These are phyloP conservation scores for Columba livia DNA, from an alignment of 2,113 vertebrate genomes.

Conservation along the genomic window DNA sequence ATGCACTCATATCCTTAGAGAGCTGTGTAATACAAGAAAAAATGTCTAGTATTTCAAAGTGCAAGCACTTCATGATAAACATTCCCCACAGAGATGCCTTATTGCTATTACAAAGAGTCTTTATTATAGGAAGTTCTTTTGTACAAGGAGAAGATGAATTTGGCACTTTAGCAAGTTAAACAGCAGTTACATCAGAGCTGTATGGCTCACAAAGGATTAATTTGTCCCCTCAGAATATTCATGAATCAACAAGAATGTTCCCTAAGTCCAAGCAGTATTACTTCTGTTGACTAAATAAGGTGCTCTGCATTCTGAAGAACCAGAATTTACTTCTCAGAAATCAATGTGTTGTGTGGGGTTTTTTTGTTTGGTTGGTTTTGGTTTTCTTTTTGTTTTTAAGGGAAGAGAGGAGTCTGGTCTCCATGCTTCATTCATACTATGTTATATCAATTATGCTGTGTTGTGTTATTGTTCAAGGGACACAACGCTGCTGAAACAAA, in stretches of 20 bases:
- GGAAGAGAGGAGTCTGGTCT: neutral
- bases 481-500: neutral
- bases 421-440: neutral
- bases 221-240: slow-evolving; percentile 68
- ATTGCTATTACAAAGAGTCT: slow-evolving; percentile 50
- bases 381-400: neutral
- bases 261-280: slow-evolving; percentile 53
- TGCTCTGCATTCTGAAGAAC: slow-evolving; percentile 43
- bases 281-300: slow-evolving; percentile 49
- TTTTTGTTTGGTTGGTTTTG: neutral
- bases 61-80: slow-evolving; percentile 51
- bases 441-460: neutral
- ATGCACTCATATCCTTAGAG: neutral
- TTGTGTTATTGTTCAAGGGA: slow-evolving; percentile 23
- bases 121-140: slow-evolving; percentile 65
- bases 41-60: slow-evolving; percentile 27
- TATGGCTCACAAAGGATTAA: slow-evolving; percentile 65
- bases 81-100: slow-evolving; percentile 46
- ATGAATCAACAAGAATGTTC: slow-evolving; percentile 71
- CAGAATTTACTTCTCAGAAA: neutral
- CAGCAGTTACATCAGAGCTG: slow-evolving; percentile 55
- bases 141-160: slow-evolving; percentile 60
- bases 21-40: neutral
- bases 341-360: neutral
- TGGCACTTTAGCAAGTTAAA: slow-evolving; percentile 65